A percentile compares a stretch with the other conserved stretches of the same genome.
phyloP scores from a whole-genome alignment of 1,140 invertebrate genomes.

The Papilio polytes region DNA sequence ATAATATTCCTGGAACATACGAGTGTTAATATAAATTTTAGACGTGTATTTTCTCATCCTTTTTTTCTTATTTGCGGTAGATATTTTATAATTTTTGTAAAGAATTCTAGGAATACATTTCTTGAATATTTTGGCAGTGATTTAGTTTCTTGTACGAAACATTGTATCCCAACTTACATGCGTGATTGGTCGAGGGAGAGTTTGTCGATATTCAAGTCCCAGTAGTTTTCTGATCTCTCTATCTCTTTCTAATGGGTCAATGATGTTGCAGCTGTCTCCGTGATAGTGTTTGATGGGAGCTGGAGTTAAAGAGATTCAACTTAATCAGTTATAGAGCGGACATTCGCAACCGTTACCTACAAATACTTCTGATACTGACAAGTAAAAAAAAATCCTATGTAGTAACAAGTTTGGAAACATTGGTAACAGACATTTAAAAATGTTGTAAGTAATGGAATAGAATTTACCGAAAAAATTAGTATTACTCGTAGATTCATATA shows the following conservation, averaged over 20 bases:
- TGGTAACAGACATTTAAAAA: neutral
- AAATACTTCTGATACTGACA: too few relatives aligned
- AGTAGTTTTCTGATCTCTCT: constrained; percentile 69
- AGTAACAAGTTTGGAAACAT: neutral
- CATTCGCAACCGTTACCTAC: neutral
- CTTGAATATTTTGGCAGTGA: neutral
- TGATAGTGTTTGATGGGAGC: constrained; percentile 63
- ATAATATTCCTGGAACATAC: constrained; percentile 32
- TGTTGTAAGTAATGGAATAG: neutral
- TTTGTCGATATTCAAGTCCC: constrained; percentile 50
- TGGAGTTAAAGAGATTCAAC: constrained; percentile 37
- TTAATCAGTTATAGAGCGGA: neutral
- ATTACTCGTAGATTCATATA: constrained; percentile 25
- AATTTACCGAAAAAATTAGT: constrained; percentile 34
- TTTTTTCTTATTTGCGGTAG: neutral
- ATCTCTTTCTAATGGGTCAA: constrained; percentile 65
- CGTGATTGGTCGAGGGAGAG: neutral
- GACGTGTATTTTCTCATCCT: neutral
- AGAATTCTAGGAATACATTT: neutral
- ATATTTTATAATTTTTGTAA: neutral
- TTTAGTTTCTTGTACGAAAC: constrained; percentile 10
- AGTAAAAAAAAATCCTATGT: neutral
- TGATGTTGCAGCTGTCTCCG: constrained; percentile 63
- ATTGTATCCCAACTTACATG: constrained; percentile 22
- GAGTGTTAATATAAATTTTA: constrained; percentile 20